Evolutionary conservation across 1,140 invertebrate species (phyloP).

Genomic region (Pararge aegeria): DNA sequence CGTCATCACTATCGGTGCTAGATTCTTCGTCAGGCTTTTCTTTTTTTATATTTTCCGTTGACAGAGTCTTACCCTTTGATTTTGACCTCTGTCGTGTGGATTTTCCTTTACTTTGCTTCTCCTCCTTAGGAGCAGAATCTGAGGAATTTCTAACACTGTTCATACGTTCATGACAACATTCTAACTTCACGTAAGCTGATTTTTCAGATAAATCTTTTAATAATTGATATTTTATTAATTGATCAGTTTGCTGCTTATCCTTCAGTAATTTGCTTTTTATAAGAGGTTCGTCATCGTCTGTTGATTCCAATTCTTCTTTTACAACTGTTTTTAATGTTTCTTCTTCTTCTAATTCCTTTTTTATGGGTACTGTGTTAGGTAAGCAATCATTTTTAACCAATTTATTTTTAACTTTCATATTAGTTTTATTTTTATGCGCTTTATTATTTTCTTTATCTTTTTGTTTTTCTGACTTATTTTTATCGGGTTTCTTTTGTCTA

Average conservation of each 20-base stretch:
- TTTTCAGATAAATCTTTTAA: slow-evolving; percentile 72
- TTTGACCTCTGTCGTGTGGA: slow-evolving; percentile 38
- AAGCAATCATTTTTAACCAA: slow-evolving; percentile 37
- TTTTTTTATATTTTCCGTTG: slow-evolving; percentile 48
- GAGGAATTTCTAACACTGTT: slow-evolving; percentile 61
- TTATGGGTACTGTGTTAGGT: slow-evolving; percentile 37
- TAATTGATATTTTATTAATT: slow-evolving; percentile 55
- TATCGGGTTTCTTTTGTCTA: slow-evolving; percentile 39
- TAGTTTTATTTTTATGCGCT: slow-evolving; percentile 34
- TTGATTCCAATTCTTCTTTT: slow-evolving; percentile 70
- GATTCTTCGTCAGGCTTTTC: slow-evolving; percentile 47
- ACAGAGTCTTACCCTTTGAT: slow-evolving; percentile 50
- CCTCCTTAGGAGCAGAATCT: slow-evolving; percentile 51
- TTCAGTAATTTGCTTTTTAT: slow-evolving; percentile 75
- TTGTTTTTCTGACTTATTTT: slow-evolving; percentile 43
- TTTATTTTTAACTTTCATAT: slow-evolving; percentile 46
- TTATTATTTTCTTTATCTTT: slow-evolving; percentile 46
- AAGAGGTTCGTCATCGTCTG: slow-evolving; percentile 77
- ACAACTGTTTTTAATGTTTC: slow-evolving; percentile 48
- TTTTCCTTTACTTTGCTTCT: slow-evolving; percentile 55
- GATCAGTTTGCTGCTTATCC: slow-evolving; percentile 62
- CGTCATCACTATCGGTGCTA: slow-evolving; percentile 72
- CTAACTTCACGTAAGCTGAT: slow-evolving; percentile 68
- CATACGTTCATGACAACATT: slow-evolving; percentile 67
- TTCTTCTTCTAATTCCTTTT: slow-evolving; percentile 55